phyloP scores from a whole-genome alignment of 2,113 vertebrate genomes.

The Passerina amoena region DNA sequence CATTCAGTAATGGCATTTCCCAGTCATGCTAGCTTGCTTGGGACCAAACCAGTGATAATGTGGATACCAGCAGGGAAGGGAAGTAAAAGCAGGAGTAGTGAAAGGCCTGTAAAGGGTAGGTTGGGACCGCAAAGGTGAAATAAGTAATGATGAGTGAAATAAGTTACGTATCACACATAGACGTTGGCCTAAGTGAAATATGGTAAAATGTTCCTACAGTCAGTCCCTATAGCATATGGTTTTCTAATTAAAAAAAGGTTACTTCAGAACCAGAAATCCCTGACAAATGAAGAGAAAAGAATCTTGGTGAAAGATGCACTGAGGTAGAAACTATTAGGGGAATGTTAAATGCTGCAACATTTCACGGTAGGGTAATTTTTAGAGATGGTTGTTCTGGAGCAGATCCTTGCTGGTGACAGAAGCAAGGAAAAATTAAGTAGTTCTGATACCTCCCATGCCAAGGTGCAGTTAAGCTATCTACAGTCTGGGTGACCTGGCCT shows the following conservation, averaged over 20 bases:
- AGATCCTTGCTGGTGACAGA: neutral
- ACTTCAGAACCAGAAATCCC: neutral
- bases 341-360: neutral
- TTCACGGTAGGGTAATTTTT: neutral
- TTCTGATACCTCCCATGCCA: neutral
- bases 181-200: neutral
- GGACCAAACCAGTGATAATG: neutral
- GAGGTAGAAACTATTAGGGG: neutral
- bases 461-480: neutral
- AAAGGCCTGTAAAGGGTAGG: neutral
- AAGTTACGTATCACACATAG: accelerated
- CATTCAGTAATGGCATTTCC: neutral
- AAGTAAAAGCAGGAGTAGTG: neutral
- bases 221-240: neutral
- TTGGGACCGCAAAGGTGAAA: neutral
- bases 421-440: neutral
- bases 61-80: neutral
- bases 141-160: neutral
- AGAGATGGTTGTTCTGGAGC: neutral
- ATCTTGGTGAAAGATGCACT: slow-evolving; percentile 7
- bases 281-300: neutral
- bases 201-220: neutral
- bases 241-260: slow-evolving; percentile 1
- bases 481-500: neutral
- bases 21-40: neutral